These are phyloP conservation scores for Epizoanthus scotinus DNA, from an alignment of 92 coral and sea anemone genomes.

Conservation along the genomic window DNA sequence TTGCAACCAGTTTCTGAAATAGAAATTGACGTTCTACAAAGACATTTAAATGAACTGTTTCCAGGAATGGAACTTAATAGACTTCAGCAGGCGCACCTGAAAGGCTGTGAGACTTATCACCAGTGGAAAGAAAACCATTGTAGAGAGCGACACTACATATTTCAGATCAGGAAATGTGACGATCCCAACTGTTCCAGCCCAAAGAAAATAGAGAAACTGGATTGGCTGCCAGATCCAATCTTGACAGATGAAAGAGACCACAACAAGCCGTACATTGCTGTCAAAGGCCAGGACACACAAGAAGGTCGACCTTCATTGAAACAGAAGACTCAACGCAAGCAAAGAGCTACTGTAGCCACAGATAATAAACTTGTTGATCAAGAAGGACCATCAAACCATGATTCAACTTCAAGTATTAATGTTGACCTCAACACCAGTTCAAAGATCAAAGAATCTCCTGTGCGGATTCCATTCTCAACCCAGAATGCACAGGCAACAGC, in stretches of 20 bases:
- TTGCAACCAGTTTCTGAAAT: too few relatives aligned
- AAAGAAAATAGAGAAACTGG: conserved; percentile 20
- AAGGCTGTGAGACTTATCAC: conserved; percentile 34
- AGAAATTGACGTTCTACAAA: too few relatives aligned
- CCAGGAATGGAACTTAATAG: conserved; percentile 44
- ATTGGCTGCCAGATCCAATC: conserved; percentile 54
- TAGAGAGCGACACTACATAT: conserved; percentile 40
- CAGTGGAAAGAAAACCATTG: conserved; percentile 40
- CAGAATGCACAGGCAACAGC: conserved; percentile 40
- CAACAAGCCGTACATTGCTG: conserved; percentile 40
- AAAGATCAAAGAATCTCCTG: conserved; percentile 25
- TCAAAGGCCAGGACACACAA: conserved; percentile 40
- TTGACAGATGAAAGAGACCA: conserved; percentile 37
- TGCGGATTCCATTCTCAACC: not conserved
- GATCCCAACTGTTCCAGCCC: conserved; percentile 34
- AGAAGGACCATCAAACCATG: not conserved
- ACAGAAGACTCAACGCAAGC: conserved; percentile 34
- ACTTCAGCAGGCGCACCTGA: conserved; percentile 45
- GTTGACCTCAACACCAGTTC: conserved; percentile 29
- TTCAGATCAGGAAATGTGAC: conserved; percentile 41
- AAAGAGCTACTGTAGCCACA: conserved; percentile 15
- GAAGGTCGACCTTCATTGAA: conserved; percentile 29
- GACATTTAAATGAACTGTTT: conserved; percentile 43
- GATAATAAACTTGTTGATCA: conserved; percentile 24
- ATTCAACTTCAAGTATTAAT: conserved; percentile 28